Conservation (phyloP, 2,113 vertebrate species). For the Agelaius tricolor region DNA sequence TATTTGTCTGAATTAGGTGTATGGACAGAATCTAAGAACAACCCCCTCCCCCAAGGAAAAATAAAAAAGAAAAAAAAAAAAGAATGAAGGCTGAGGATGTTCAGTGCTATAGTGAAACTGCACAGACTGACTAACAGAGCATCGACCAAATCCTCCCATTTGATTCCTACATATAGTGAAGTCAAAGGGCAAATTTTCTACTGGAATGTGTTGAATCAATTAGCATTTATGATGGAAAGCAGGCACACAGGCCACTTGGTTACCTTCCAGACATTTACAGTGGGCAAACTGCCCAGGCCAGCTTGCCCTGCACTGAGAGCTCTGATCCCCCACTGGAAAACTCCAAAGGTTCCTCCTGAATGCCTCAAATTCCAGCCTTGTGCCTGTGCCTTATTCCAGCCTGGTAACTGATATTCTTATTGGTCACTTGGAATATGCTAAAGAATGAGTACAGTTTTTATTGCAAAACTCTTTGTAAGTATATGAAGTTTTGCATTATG, state of each 20-base stretch:
- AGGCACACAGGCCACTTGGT: neutral
- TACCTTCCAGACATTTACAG: neutral
- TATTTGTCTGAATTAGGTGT: neutral
- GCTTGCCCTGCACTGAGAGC: neutral
- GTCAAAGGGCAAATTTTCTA: neutral
- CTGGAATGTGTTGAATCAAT: neutral
- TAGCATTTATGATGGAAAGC: neutral
- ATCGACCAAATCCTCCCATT: neutral
- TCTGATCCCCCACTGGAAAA: neutral
- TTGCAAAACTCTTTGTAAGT: neutral
- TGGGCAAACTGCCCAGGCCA: neutral
- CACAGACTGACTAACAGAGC: neutral
- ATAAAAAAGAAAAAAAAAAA: too few relatives aligned
- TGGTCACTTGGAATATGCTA: neutral
- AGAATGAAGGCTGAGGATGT: neutral
- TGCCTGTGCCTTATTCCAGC: neutral
- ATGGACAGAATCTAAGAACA: neutral
- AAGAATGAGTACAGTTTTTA: neutral
- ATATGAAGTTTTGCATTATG: neutral
- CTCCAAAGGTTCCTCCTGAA: neutral
- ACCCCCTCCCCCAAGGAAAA: rapidly evolving
- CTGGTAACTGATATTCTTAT: neutral
- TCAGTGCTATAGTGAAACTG: neutral
- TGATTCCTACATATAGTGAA: neutral
- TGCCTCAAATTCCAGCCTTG: neutral